Percentiles rank a stretch among this genome's conserved stretches.
These are phyloP conservation scores for Pachyuromys duprasi DNA, from an alignment of 2,797 vertebrate species.

Conservation along the genomic window DNA sequence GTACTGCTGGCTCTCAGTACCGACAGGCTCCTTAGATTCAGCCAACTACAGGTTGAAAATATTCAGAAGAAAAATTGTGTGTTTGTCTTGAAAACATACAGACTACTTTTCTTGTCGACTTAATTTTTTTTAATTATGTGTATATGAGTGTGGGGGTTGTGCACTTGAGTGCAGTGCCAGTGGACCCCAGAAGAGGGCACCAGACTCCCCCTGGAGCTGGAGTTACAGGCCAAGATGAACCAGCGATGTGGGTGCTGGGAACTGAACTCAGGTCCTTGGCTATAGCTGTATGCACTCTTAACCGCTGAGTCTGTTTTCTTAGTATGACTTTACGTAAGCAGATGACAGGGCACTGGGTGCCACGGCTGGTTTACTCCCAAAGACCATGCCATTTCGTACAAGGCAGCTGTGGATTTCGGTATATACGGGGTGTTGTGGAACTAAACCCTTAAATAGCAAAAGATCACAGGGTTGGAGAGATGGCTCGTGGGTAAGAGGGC, in stretches of 20 bases:
- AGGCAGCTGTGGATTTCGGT: neutral
- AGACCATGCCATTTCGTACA: neutral
- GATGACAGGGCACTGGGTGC: too few relatives aligned
- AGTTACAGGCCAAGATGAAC: neutral
- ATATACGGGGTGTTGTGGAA: neutral
- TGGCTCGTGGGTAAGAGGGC: neutral
- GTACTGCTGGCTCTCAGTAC: neutral
- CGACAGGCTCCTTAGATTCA: neutral
- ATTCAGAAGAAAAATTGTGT: neutral
- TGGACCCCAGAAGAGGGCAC: neutral
- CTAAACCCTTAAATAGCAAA: neutral
- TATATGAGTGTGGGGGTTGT: neutral
- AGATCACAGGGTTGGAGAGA: neutral
- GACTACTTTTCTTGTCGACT: neutral
- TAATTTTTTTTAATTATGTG: neutral
- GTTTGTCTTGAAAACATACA: neutral
- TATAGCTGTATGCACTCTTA: neutral
- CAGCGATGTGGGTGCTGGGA: neutral
- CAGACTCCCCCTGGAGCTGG: neutral
- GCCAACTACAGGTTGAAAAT: neutral
- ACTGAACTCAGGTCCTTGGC: neutral
- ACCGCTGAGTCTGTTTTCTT: neutral
- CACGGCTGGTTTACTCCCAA: neutral
- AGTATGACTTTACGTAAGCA: neutral
- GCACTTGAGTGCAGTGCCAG: neutral